Conservation (phyloP, 2,797 vertebrate genomes). For the Argya squamiceps region DNA sequence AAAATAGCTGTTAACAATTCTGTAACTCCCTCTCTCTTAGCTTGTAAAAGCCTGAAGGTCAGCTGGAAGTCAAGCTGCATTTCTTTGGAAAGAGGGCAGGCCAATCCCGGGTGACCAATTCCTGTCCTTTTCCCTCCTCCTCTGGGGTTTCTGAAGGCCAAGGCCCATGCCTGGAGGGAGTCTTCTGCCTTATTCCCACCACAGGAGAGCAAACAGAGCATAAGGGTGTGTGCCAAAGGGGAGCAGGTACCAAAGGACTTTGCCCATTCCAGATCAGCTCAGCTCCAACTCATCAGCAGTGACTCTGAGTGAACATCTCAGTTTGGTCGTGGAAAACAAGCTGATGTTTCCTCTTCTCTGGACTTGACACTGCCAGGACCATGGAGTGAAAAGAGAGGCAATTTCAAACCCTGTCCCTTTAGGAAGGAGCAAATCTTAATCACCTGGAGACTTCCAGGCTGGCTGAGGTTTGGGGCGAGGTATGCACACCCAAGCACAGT, state of each 20-base stretch:
- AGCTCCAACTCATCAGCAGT: background rate
- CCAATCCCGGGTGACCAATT: background rate
- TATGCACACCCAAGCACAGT: background rate
- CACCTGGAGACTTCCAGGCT: background rate
- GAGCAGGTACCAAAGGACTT: background rate
- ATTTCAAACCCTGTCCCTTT: background rate
- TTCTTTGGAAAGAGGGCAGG: constrained; percentile 6
- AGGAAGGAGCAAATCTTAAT: background rate
- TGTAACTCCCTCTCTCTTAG: constrained; percentile 47
- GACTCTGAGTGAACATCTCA: background rate
- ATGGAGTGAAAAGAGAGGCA: background rate
- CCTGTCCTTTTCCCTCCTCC: background rate
- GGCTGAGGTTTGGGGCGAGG: background rate
- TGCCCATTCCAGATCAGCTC: background rate
- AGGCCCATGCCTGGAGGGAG: background rate
- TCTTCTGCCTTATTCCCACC: background rate
- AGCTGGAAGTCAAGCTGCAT: constrained; percentile 53
- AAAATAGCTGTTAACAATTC: constrained; percentile 71
- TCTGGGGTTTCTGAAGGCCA: background rate
- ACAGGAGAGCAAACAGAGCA: background rate
- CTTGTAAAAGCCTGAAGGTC: constrained; percentile 65
- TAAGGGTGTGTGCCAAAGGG: background rate
- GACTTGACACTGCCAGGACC: background rate
- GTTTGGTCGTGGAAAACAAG: background rate
- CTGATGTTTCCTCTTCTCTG: background rate